phyloP scores from a whole-genome alignment of 2,797 vertebrate species.

The Poeciliopsis gracilis region DNA sequence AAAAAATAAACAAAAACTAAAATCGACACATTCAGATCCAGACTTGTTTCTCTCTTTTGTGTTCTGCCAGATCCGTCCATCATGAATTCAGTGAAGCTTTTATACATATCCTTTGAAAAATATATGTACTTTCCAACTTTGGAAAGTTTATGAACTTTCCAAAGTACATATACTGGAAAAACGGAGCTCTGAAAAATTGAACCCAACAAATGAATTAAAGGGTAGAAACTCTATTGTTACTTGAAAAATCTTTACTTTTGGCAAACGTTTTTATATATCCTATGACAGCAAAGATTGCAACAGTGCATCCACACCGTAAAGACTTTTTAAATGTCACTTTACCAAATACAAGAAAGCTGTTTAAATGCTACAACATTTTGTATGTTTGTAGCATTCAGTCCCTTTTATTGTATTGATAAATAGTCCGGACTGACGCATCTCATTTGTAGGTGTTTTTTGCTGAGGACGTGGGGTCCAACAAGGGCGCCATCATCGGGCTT shows the following conservation, averaged over 20 bases:
- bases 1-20: background rate
- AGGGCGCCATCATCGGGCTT: slow-evolving; percentile 97
- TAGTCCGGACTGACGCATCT: background rate
- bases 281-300: background rate
- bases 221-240: background rate
- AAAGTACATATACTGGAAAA: background rate
- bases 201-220: background rate
- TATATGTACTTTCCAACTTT: too few relatives aligned
- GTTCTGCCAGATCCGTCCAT: background rate
- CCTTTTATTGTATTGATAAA: background rate
- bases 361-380: background rate
- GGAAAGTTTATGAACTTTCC: too few relatives aligned
- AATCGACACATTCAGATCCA: background rate
- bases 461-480: slow-evolving; percentile 95
- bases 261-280: background rate
- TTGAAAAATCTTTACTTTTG: background rate
- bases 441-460: slow-evolving; percentile 91
- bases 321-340: background rate
- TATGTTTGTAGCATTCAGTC: background rate
- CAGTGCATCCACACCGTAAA: background rate
- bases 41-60: background rate
- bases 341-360: background rate
- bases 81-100: background rate
- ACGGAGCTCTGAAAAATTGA: background rate
- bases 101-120: background rate